Percentiles rank a stretch among this genome's conserved stretches.
phyloP scores from a whole-genome alignment of 1,140 invertebrate genomes.

The Diorhabda carinulata region DNA sequence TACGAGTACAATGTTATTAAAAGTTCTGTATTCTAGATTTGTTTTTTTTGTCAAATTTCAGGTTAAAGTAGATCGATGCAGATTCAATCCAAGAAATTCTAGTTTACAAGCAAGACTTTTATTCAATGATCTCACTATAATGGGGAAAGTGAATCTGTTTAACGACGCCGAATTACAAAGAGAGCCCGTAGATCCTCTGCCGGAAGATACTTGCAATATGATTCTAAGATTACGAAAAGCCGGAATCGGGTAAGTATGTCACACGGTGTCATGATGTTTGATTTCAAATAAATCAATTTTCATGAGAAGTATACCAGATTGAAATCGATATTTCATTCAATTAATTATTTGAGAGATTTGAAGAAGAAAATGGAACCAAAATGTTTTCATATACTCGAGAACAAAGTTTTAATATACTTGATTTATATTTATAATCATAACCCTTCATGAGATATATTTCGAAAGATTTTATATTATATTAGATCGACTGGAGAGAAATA shows the following conservation, averaged over 20 bases:
- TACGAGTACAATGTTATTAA: neutral
- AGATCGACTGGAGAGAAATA: too few relatives aligned
- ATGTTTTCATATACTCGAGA: too few relatives aligned
- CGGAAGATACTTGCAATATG: constrained; percentile 67
- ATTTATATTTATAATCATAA: too few relatives aligned
- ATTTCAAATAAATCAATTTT: too few relatives aligned
- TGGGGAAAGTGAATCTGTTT: constrained; percentile 65
- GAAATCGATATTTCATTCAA: too few relatives aligned
- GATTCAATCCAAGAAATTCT: constrained; percentile 68
- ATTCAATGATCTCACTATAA: constrained; percentile 74
- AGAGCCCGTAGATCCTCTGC: constrained; percentile 40
- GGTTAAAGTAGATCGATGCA: constrained; percentile 65
- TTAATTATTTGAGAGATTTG: too few relatives aligned
- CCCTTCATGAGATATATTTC: too few relatives aligned
- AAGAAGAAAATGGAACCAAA: too few relatives aligned
- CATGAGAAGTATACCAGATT: too few relatives aligned
- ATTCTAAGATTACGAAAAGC: constrained; percentile 69
- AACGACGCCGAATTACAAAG: constrained; percentile 49
- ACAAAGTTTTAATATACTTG: too few relatives aligned
- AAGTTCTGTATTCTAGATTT: neutral
- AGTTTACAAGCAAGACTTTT: constrained; percentile 69
- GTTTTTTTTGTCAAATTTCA: constrained; percentile 37
- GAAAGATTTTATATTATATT: too few relatives aligned
- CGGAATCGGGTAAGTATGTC: constrained; percentile 61
- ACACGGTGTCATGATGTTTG: too few relatives aligned